Conservation (phyloP, 2,888 invertebrate genomes). For the Zygothrica quintamaculata region DNA sequence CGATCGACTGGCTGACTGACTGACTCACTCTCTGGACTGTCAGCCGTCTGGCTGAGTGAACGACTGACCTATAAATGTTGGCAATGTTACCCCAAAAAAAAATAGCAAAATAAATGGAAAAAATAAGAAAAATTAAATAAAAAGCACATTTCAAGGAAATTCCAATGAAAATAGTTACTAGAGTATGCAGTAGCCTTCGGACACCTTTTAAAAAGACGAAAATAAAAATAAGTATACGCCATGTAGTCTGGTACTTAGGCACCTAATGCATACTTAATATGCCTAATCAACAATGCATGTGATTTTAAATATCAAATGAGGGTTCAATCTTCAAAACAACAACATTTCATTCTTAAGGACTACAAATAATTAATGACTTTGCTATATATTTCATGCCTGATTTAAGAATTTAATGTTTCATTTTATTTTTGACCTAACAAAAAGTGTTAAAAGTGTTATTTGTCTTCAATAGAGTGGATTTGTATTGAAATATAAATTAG, state of each 20-base stretch:
- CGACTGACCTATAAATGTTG: constrained; percentile 53
- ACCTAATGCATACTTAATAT: constrained; percentile 21
- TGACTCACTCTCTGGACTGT: no score
- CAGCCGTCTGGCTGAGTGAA: no score
- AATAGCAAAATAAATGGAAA: constrained; percentile 6
- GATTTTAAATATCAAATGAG: constrained; percentile 40
- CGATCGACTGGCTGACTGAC: constrained; percentile 26
- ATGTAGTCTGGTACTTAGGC: background rate
- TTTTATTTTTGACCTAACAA: no score
- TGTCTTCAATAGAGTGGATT: no score
- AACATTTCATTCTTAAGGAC: constrained; percentile 12
- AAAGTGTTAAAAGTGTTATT: no score
- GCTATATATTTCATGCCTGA: background rate
- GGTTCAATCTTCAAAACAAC: constrained; percentile 10
- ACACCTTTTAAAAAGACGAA: constrained; percentile 5
- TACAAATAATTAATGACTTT: constrained; percentile 21
- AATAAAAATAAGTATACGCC: constrained; percentile 18
- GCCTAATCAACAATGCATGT: constrained; percentile 6
- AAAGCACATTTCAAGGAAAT: background rate
- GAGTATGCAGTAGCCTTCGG: background rate
- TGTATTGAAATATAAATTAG: no score
- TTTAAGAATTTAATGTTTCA: no score
- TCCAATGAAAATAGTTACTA: no score
- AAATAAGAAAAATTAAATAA: constrained; percentile 21
- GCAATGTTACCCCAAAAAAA: constrained; percentile 7